These are phyloP conservation scores for Uria lomvia DNA, from an alignment of 2,113 vertebrate genomes.

Conservation along the genomic window DNA sequence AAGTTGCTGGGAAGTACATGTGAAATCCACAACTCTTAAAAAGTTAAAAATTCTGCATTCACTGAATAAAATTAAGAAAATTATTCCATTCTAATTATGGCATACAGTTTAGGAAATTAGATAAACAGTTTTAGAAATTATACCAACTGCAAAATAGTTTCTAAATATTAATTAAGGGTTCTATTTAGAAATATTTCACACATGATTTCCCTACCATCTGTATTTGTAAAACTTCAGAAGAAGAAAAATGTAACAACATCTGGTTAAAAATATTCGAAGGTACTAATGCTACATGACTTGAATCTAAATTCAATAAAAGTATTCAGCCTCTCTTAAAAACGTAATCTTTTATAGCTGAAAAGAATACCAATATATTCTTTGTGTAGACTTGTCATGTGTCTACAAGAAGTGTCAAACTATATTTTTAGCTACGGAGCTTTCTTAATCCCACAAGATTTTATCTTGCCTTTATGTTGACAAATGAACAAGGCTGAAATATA, in stretches of 20 bases:
- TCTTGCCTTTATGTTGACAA: constrained; percentile 80
- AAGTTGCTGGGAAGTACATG: not conserved
- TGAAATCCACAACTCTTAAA: not conserved
- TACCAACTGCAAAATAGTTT: not conserved
- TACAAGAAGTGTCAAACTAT: constrained; percentile 74
- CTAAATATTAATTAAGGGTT: constrained; percentile 38
- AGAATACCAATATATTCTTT: constrained; percentile 74
- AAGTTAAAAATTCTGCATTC: not conserved
- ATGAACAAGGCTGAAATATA: constrained; percentile 74
- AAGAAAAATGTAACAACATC: constrained; percentile 38
- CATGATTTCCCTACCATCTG: constrained; percentile 17
- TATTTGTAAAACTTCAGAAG: not conserved
- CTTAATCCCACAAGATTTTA: constrained; percentile 75
- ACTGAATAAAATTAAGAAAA: not conserved
- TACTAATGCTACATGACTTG: constrained; percentile 23
- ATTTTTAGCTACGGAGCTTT: constrained; percentile 75
- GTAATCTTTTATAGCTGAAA: constrained; percentile 57
- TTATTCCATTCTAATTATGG: not conserved
- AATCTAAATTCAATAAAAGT: constrained; percentile 29
- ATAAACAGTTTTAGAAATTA: not conserved
- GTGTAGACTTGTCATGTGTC: constrained; percentile 74
- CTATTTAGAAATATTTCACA: constrained; percentile 18
- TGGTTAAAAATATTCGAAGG: constrained; percentile 49
- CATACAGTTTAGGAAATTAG: not conserved
- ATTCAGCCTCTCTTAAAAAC: constrained; percentile 35